Conservation (phyloP, 2,888 invertebrate genomes). For the Metopia argyrocephala region DNA sequence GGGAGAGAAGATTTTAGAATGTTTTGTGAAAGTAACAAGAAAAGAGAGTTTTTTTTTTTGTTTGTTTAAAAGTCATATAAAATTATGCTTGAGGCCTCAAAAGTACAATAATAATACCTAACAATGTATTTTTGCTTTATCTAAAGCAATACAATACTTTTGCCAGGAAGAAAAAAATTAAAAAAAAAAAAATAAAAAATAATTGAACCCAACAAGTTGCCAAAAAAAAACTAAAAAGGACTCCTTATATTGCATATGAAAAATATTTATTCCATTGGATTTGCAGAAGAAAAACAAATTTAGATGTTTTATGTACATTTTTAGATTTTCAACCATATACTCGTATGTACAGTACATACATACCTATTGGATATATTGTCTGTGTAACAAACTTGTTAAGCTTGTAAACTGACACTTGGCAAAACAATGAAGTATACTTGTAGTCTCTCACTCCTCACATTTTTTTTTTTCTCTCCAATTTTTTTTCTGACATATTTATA, state of each 20-base stretch:
- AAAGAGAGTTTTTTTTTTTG: background rate
- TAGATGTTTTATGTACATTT: background rate
- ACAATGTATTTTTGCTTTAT: conserved; percentile 33
- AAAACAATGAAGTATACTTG: conserved; percentile 47
- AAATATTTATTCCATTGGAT: background rate
- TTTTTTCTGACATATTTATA: background rate
- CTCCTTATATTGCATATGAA: background rate
- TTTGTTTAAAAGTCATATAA: conserved; percentile 23
- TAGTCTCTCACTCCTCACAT: background rate
- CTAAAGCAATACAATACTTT: conserved; percentile 6
- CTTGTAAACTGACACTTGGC: conserved; percentile 61
- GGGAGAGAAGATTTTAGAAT: background rate
- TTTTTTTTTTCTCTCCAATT: background rate
- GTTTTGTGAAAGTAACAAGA: no score
- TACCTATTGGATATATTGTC: conserved; percentile 12
- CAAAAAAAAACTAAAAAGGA: conserved; percentile 28
- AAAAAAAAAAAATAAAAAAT: background rate
- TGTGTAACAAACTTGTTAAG: conserved; percentile 50
- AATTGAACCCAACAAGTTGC: conserved; percentile 55
- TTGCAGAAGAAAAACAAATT: background rate
- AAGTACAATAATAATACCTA: conserved; percentile 34
- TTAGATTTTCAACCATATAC: background rate
- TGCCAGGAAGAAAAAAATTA: background rate
- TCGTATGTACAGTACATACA: conserved; percentile 28
- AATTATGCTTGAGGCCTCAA: conserved; percentile 39